phyloP scores from a whole-genome alignment of 2,797 vertebrate genomes.

The Periparus ater region DNA sequence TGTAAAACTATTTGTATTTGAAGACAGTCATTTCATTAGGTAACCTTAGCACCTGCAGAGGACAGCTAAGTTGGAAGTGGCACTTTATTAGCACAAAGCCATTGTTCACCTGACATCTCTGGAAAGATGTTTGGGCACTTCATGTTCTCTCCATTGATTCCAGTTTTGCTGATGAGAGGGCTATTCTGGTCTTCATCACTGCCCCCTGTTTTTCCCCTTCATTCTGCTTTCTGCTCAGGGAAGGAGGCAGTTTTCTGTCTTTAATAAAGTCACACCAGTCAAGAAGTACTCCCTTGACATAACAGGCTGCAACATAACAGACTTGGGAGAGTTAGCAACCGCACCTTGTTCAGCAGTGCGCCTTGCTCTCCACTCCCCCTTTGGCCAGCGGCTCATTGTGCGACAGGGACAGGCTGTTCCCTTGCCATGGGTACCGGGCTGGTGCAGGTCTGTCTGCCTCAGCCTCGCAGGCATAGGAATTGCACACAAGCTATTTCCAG shows the following conservation, averaged over 20 bases:
- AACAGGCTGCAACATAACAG: conserved; percentile 46
- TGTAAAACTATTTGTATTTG: not conserved
- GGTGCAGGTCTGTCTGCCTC: not conserved
- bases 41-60: not conserved
- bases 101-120: conserved; percentile 9
- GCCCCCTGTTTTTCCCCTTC: not conserved
- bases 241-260: conserved; percentile 5
- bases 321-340: not conserved
- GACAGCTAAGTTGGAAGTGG: not conserved
- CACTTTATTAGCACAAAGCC: not conserved
- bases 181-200: not conserved
- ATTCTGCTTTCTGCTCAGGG: not conserved
- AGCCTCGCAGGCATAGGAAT: conserved; percentile 74
- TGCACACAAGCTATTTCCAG: conserved; percentile 62
- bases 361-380: conserved; percentile 26
- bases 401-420: conserved; percentile 34
- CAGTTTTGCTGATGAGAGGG: not conserved
- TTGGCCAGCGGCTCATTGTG: conserved; percentile 1
- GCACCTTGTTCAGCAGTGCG: not conserved
- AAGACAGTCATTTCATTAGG: not conserved
- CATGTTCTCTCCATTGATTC: conserved; percentile 9
- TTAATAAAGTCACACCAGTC: conserved; percentile 44
- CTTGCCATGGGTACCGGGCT: not conserved
- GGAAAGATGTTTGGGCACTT: not conserved
- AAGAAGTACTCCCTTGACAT: conserved; percentile 53